phyloP scores from a whole-genome alignment of 2,113 vertebrate genomes.

The Lampris incognitus region DNA sequence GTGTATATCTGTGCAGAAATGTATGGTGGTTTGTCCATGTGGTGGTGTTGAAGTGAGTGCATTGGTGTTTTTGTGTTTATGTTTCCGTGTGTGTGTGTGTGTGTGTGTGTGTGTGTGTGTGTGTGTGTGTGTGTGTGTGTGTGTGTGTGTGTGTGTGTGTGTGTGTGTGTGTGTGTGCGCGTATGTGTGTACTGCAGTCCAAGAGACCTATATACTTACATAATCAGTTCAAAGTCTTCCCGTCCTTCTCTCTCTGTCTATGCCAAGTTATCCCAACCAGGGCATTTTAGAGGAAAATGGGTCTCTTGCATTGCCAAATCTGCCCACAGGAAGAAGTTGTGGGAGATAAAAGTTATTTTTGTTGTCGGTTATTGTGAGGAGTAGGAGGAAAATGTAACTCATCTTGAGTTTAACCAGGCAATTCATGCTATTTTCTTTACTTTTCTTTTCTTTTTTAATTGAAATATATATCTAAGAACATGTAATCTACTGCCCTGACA shows the following conservation, averaged over 20 bases:
- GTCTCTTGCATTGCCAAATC: constrained; percentile 24
- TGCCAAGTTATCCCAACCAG: constrained; percentile 23
- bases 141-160: not conserved
- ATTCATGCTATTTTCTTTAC: no score
- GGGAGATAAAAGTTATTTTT: constrained; percentile 24
- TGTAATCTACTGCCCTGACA: no score
- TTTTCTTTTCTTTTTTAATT: no score
- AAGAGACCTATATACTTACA: constrained; percentile 37
- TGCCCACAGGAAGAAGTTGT: constrained; percentile 17
- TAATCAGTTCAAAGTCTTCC: constrained; percentile 48
- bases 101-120: not conserved
- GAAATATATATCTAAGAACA: no score
- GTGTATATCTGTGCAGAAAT: no score
- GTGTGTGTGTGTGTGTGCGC: not conserved
- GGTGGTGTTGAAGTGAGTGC: no score
- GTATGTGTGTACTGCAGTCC: constrained; percentile 11
- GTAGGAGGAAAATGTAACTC: constrained; percentile 29
- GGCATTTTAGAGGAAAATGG: constrained; percentile 31
- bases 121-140: not conserved
- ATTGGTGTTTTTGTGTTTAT: no score
- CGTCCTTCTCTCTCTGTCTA: not conserved
- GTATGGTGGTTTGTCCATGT: no score
- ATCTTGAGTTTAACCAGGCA: not conserved
- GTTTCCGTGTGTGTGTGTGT: not conserved
- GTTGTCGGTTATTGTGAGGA: constrained; percentile 17